Conservation (phyloP, 2,797 vertebrate genomes). For the Melanotaenia trifasciata region DNA sequence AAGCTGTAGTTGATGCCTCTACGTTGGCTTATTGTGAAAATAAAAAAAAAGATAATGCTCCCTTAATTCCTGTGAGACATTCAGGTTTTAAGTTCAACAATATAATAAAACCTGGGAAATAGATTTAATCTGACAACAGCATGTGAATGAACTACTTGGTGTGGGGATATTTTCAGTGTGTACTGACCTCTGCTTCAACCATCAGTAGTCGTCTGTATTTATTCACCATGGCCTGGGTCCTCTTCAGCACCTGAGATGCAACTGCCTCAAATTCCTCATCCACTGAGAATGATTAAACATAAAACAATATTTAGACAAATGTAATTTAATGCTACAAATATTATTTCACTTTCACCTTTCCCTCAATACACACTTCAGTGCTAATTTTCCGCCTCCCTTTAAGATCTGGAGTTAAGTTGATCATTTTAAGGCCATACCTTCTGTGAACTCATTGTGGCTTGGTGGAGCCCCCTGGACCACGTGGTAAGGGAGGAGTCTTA, state of each 20-base stretch:
- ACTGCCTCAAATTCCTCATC: constrained; percentile 92
- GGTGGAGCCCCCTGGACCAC: constrained; percentile 92
- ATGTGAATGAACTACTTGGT: neutral
- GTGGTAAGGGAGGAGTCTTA: constrained; percentile 93
- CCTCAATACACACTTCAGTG: neutral
- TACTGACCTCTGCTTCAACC: constrained; percentile 93
- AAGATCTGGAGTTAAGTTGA: neutral
- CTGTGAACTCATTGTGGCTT: constrained; percentile 89
- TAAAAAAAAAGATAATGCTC: neutral
- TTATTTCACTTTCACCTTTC: neutral
- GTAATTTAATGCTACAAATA: neutral
- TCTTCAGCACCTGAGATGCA: constrained; percentile 92
- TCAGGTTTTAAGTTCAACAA: neutral
- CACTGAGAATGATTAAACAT: constrained; percentile 63
- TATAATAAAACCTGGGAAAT: neutral
- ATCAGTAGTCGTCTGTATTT: constrained; percentile 96
- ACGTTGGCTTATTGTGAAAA: neutral
- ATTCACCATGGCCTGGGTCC: constrained; percentile 96
- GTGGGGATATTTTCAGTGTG: neutral
- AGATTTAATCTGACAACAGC: neutral
- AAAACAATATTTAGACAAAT: neutral
- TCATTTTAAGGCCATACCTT: constrained; percentile 78
- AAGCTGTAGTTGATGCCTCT: neutral
- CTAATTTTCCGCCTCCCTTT: neutral
- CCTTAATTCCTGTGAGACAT: neutral